A percentile compares a stretch with the other conserved stretches of the same genome.
phyloP scores from a whole-genome alignment of 2,113 vertebrate genomes.

The Eolophus roseicapilla region DNA sequence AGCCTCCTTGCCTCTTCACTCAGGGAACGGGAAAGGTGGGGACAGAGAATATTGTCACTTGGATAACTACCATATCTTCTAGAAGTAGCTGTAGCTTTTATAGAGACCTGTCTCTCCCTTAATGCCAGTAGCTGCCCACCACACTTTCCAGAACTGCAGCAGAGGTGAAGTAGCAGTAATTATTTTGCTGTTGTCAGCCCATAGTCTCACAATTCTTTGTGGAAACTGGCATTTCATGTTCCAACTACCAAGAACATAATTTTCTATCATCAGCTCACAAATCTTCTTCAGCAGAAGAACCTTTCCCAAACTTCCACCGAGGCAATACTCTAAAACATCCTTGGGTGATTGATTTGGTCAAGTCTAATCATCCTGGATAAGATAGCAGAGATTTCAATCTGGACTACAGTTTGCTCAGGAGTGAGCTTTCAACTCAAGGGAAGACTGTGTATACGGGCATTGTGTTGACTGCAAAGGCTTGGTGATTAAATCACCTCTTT shows the following conservation, averaged over 20 bases:
- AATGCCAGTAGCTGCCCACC: not conserved
- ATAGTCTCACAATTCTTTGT: not conserved
- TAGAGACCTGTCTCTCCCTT: not conserved
- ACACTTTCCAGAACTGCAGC: not conserved
- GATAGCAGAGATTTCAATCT: not conserved
- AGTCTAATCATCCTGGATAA: not conserved
- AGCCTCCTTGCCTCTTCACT: not conserved
- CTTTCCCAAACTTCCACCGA: not conserved
- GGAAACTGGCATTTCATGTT: not conserved
- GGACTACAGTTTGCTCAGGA: not conserved
- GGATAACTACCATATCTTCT: not conserved
- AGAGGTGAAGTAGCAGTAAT: not conserved
- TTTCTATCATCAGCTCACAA: not conserved
- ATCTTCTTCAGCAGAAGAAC: not conserved
- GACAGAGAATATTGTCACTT: not conserved
- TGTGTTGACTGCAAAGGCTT: not conserved
- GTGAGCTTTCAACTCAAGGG: not conserved
- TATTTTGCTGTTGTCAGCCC: not conserved
- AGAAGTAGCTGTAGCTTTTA: not conserved
- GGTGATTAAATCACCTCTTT: conserved; percentile 14
- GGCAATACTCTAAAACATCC: not conserved
- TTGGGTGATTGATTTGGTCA: not conserved
- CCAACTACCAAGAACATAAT: not conserved
- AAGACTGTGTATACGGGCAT: not conserved
- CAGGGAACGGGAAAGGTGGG: not conserved